Base-by-base conservation (phyloP, 2,113 vertebrate genomes). In the Apus apus region DNA sequence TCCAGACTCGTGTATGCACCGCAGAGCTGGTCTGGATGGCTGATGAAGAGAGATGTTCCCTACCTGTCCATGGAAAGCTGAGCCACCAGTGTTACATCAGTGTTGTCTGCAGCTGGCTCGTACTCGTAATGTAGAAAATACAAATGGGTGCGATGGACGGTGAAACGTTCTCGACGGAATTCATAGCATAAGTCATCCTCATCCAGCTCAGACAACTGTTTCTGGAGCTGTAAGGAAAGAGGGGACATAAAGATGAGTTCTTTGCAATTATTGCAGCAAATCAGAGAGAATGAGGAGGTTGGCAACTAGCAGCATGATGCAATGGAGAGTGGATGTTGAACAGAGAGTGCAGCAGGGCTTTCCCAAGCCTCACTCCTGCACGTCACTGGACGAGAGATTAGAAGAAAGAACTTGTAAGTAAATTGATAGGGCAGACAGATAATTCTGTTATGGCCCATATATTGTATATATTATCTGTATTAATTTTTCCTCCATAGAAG, bases 11-110 rank as follows among this genome's bases (percentile, higher is more conserved):
- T 2, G 23, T 5, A 21, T 27, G 32, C 32, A 36, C 36, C 22
- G 38, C 48, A 84, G 48, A 81, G 25, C 34, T 78, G 56, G 70
- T 90, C 23, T 48, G 51, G 34, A 40, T 60, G 51, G 17, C 27
- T 50, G 22, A 16, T 14, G 34, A 80, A 57, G 17, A 68, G 50
- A 76, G n/a, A 9, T 11, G 18, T 22, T 61, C 57, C 83, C 13
- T 96, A 99, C 99, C 99, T 99, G 98, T 99, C 99, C 99, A 99
- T 99, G 23, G 99, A 99, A 30, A 99, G 99, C 85, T 99, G 99
- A 16, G 99, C 99, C 19, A 99, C 99, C 27, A 99, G 98, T 0
- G 99, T 99, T 54, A 99, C 99, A 2, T 99, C 99, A 0, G 98
- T 99, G 92, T 97, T 97, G 97, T 99, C 99, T 1, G 98, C 48